Base-by-base conservation (phyloP, 2,113 vertebrate genomes). In the Plectropomus leopardus region DNA sequence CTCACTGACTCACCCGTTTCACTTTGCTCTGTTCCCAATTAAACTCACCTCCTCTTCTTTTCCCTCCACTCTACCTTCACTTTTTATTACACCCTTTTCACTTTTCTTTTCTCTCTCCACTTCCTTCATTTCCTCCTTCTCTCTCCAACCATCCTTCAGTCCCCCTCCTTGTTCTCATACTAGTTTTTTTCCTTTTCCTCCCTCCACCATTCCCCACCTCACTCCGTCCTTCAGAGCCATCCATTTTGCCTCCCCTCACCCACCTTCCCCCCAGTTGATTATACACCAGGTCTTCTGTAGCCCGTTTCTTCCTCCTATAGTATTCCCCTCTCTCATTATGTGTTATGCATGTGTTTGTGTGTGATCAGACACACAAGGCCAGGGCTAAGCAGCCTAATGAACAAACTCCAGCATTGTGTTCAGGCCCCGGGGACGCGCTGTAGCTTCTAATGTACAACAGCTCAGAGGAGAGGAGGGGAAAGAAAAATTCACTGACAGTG, bases 401-500 rank as follows among this genome's bases (percentile, higher is more conserved):
- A 92, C 92, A 94, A 90, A 91, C 91, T 89, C 77, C 58, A 4
- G 80, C 79, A 90, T 93, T 92, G 92, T 91, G 77, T 85, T 88
- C 66, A 14, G 78, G 78, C 86, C 83, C 88, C 1, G 11, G 87
- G 88, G 87, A 89, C 32, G 51, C 2, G 53, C 85, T 80, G 87
- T 78, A 88, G 90, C 88, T 85, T 88, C 88, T 87, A 82, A 91
- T 91, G 88, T 86, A 85, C 75, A 85, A 74, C 84, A 82, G 85
- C 85, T 87, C 76, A 86, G 84, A 74, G 70, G 72, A 69, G 57
- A 76, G 74, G 78, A 67, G 75, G 78, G 57, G 76, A 74, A 67
- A 61, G 53, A 53, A 80, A 78, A 74, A 85, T 44, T 53, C 26
- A 73, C 78, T 75, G 87, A 81, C 85, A 81, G 50, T 24, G 76